Evolutionary conservation across 1,140 invertebrate species (phyloP), one percentile per base, ranked within the genome.

Genomic region (Bombus confusus): DNA sequence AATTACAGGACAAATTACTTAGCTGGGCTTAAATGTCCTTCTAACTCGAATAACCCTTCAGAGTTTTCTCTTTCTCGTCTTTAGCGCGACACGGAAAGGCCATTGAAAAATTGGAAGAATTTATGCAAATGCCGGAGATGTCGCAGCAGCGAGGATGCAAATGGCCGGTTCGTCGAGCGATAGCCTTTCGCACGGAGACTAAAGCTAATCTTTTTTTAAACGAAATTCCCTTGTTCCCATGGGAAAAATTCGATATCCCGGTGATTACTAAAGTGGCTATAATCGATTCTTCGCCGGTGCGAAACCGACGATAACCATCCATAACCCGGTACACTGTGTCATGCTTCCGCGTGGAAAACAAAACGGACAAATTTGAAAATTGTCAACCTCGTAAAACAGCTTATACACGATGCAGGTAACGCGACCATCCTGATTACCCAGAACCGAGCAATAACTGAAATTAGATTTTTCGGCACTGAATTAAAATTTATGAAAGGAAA

Each of bases 401-500:
- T 66, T 31, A 18, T 15, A 18, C 13, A 18, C n/a, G 13, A 31
- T 31, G 5, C 8, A 3, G 9, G 18, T 31, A 22, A 31, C 72
- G 41, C n/a, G 25, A 52, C 22, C 43, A 34, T 52, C 25, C 41
- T 15, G 39, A 68, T 52, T 43, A 37, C 22, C 5, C 15, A 10
- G 3, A 15, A 31, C 22, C 25, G 5, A 69, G 64, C 68, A 80
- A 88, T 87, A 88, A 80, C 5, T 59, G 72, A 37, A 74, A 77
- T 52, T 34, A 76, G 75, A 75, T 57, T 84, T 80, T 31, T 37
- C 74, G 25, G 25, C 12, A 22, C 13, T 59, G 57, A 59, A 82
- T 69, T 77, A 57, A 79, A 85, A 88, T 85, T 88, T 66, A 76
- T 69, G 28, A 88, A 80, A 72, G n/a, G 31, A 25, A 25, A 25